Evolutionary conservation across 2,888 invertebrate genomes (phyloP), one percentile per base, ranked within the genome.

Genomic region (Sicus ferrugineus): DNA sequence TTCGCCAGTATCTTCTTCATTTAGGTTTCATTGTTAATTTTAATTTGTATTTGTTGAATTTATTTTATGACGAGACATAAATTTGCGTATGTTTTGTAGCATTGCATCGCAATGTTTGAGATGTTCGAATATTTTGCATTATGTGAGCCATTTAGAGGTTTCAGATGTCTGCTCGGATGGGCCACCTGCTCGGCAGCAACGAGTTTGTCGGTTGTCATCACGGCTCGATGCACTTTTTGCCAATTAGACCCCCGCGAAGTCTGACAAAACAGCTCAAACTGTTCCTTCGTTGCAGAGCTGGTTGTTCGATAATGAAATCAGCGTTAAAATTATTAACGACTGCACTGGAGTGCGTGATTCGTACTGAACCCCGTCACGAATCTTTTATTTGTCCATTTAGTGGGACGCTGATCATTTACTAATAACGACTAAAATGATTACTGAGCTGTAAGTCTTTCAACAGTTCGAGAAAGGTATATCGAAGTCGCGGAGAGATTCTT

Each of bases 231-330:
- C 9, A 19, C 21, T 7, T 23, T 65, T 65, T 34, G 52, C 65
- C 65, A 65, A 65, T 65, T 65, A 65, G 65, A 65, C 65, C 65
- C 65, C 65, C 54, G 65, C 54, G 38, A 65, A 38, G 65, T 28
- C 14, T 16, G 21, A 63, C 63, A 63, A 48, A 59, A 28, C 9
- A 23, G 63, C 63, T 48, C 63, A 46, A 34, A 59, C 59, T 59
- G 63, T n/a, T 16, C 14, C 14, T 46, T 14, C 28, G 54, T 3
- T 2, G 1, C 23, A 0, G 9, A 54, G 21, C 50, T 1, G 21
- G 1, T 46, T 19, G 46, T 11, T 19, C 7, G 50, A 9, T 21
- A 9, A 11, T 21, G 23, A 52, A 52, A 52, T 11, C 23, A 19
- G 23, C 50, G 50, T 52, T 21, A 52, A 52, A 54, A 11, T 54